phyloP scores from a whole-genome alignment of 2,888 invertebrate species.

The Philereme vetulata region DNA sequence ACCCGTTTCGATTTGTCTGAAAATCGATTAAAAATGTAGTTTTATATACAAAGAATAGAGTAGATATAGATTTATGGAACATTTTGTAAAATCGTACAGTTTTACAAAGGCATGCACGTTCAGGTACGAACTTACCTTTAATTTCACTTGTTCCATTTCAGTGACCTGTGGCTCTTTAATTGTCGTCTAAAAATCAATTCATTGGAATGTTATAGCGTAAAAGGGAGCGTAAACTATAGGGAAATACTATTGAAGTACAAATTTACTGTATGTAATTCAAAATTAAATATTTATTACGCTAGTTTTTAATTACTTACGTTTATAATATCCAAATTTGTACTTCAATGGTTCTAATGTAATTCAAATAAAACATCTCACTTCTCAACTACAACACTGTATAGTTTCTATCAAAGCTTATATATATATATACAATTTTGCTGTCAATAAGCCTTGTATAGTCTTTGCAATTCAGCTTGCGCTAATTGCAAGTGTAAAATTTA shows the following conservation, averaged over 20 bases:
- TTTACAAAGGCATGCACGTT: slow-evolving; percentile 43
- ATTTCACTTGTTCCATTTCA: slow-evolving; percentile 68
- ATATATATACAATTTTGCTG: slow-evolving; percentile 6
- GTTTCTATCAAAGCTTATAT: slow-evolving; percentile 26
- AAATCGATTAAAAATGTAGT: slow-evolving; percentile 46
- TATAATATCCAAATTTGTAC: slow-evolving; percentile 24
- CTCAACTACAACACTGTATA: slow-evolving; percentile 34
- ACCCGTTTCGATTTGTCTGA: slow-evolving; percentile 49
- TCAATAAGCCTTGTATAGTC: slow-evolving; percentile 25
- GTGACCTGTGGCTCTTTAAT: slow-evolving; percentile 66
- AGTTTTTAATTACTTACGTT: too few relatives aligned
- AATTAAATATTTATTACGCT: too few relatives aligned
- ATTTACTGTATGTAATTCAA: slow-evolving; percentile 5
- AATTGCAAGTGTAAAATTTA: slow-evolving; percentile 12
- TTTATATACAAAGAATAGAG: slow-evolving; percentile 51
- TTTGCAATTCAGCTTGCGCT: slow-evolving; percentile 17
- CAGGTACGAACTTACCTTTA: slow-evolving; percentile 68
- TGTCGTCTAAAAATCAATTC: slow-evolving; percentile 72
- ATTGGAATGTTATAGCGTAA: slow-evolving; percentile 60
- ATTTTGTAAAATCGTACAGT: slow-evolving; percentile 7
- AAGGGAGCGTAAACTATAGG: slow-evolving; percentile 39
- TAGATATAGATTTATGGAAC: slow-evolving; percentile 18
- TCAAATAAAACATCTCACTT: slow-evolving; percentile 6
- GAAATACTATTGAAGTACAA: slow-evolving; percentile 25
- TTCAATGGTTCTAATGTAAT: slow-evolving; percentile 20